phyloP scores from a whole-genome alignment of 2,113 vertebrate species.

The Varanus komodoensis region DNA sequence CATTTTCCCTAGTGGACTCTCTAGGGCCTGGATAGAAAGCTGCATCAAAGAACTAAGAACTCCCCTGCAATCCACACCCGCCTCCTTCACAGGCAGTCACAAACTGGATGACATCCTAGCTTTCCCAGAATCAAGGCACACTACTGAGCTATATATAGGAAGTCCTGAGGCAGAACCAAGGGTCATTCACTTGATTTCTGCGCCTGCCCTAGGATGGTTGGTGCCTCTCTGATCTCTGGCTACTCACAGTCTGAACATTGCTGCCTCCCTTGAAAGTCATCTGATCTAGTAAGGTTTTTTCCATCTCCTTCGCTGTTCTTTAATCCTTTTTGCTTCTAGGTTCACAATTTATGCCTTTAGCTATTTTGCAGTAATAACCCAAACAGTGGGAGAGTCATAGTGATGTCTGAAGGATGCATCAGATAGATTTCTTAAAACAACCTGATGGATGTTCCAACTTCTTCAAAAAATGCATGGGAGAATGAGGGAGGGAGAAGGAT shows the following conservation, averaged over 20 bases:
- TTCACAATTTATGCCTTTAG: background rate
- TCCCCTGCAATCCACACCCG: too few species aligned
- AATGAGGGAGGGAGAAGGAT: background rate
- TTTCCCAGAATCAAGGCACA: slow-evolving; percentile 1
- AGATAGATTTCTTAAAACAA: background rate
- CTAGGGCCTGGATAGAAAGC: background rate
- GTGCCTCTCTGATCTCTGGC: background rate
- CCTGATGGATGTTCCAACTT: background rate
- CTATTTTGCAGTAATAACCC: too few species aligned
- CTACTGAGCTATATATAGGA: slow-evolving; percentile 28
- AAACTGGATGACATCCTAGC: background rate
- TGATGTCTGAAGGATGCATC: background rate
- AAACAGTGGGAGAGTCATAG: background rate
- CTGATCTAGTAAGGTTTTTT: slow-evolving; percentile 13
- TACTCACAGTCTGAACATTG: background rate
- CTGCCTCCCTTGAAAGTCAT: background rate
- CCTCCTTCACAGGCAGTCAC: background rate
- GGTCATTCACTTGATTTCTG: background rate
- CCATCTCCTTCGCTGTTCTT: background rate
- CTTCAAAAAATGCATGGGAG: background rate
- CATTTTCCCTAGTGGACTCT: background rate
- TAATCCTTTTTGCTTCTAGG: background rate
- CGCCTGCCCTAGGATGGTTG: slow-evolving; percentile 15
- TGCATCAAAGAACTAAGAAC: background rate
- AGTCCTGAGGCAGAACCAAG: background rate